Base-by-base conservation (phyloP, 1,140 invertebrate species). In the Brachionus paranguensis region DNA sequence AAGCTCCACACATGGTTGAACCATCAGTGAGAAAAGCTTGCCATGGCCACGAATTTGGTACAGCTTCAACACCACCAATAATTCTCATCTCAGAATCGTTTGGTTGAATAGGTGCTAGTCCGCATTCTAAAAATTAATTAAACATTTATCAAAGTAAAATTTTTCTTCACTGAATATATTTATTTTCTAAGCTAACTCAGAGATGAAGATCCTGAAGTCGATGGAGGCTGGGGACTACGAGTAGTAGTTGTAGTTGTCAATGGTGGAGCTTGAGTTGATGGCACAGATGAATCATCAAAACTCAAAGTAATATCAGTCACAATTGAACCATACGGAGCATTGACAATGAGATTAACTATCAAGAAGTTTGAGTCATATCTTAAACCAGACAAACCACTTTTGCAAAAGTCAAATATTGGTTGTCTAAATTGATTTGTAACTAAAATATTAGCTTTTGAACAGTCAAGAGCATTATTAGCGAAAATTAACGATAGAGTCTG, bases 31-130 rank as follows among this genome's bases (percentile, higher is more conserved):
- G 37, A 45, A 81, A 81, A 37, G 83, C 84, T 78, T 85, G 85
- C 85, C 85, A 85, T 47, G 85, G 85, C 76, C 78, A 85, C 29
- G 74, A 83, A 74, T 85, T 78, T 27, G 85, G 65, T n/a, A 65
- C 43, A n/a, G 70, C 70, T 60, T 72, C 84, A 20, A 83, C 68
- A n/a, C 85, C 85, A 47, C 85, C 85, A 60, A 85, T 29, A 68
- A 85, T 85, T 12, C 85, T 74, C 43, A 72, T 70, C 33, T 70
- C 85, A 64, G 72, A 50, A 17, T 76, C 72, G 0, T 72, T 5
- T 72, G 72, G 45, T 27, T 20, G 24, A 50, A 50, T 24, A 4
- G 17, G 12, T 47, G 72, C 43, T 12, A 76, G 45, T 45, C 41
- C 72, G 24, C 43, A 76, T 33, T 76, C 72, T 47, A 4, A 43